Evolutionary conservation across 1,140 invertebrate genomes (phyloP).

Genomic region (Drosophila miranda): DNA sequence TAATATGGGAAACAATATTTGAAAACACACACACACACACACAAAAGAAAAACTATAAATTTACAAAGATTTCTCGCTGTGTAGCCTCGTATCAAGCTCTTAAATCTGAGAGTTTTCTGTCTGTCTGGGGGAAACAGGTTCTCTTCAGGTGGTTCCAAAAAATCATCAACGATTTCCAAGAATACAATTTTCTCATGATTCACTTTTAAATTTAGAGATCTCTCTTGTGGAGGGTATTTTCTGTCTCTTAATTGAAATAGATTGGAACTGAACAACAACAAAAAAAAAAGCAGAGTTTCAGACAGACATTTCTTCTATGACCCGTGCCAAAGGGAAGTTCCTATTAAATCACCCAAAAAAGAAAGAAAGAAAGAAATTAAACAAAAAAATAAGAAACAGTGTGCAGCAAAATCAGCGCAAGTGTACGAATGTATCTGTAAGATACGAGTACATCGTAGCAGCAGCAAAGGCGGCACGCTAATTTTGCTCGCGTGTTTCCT

Average conservation of each 20-base stretch:
- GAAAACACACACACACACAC: background rate
- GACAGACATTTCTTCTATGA: slow-evolving; percentile 31
- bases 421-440: slow-evolving; percentile 62
- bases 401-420: slow-evolving; percentile 59
- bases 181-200: slow-evolving; percentile 74
- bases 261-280: slow-evolving; percentile 42
- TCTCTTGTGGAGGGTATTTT: slow-evolving; percentile 11
- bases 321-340: slow-evolving; percentile 68
- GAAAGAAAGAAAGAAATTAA: slow-evolving; percentile 6
- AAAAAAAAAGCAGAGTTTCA: slow-evolving; percentile 22
- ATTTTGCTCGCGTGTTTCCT: slow-evolving; percentile 79
- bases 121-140: slow-evolving; percentile 46
- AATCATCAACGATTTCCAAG: slow-evolving; percentile 69
- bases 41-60: slow-evolving; percentile 1
- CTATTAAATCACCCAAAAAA: slow-evolving; percentile 61
- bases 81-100: slow-evolving; percentile 52
- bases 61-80: slow-evolving; percentile 17
- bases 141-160: slow-evolving; percentile 54
- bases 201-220: slow-evolving; percentile 32
- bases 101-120: slow-evolving; percentile 49
- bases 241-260: slow-evolving; percentile 66
- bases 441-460: slow-evolving; percentile 50
- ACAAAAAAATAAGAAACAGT: too few species aligned
- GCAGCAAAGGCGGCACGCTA: slow-evolving; percentile 74
- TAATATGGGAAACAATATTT: slow-evolving; percentile 54